These are phyloP conservation scores for Therioaphis trifolii DNA, from an alignment of 2,888 invertebrate genomes.

Conservation along the genomic window DNA sequence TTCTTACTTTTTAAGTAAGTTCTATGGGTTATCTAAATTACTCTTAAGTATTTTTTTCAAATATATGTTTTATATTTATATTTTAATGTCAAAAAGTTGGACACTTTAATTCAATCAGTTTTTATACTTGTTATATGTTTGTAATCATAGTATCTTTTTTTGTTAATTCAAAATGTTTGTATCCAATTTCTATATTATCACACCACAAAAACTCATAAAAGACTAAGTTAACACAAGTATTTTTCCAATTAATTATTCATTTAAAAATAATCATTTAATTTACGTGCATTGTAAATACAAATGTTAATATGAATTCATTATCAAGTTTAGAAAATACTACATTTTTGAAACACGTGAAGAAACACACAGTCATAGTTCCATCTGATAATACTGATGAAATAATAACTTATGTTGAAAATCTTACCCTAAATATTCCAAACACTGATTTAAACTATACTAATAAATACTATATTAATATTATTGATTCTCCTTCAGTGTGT, in stretches of 20 bases:
- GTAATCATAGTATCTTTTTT: not conserved
- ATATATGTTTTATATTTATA: too few species aligned
- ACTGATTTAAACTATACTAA: not conserved
- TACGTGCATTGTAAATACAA: not conserved
- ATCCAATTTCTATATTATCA: too few species aligned
- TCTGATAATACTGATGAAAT: not conserved
- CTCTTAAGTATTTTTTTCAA: too few species aligned
- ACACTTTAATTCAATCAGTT: too few species aligned
- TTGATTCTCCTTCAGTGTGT: not conserved
- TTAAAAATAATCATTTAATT: too few species aligned
- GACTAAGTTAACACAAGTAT: too few species aligned
- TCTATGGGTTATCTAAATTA: too few species aligned
- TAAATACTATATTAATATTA: not conserved
- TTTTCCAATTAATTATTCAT: too few species aligned
- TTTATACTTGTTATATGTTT: too few species aligned
- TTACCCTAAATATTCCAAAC: not conserved
- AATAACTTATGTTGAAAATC: constrained; percentile 4
- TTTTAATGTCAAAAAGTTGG: too few species aligned
- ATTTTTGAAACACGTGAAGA: not conserved
- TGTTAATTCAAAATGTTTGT: not conserved
- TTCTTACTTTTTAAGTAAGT: too few species aligned
- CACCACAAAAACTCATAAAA: too few species aligned
- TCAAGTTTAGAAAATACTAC: not conserved
- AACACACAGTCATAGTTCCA: not conserved
- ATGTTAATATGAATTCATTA: not conserved